Conservation (phyloP, 2,888 invertebrate genomes). For the Perdita meconis region DNA sequence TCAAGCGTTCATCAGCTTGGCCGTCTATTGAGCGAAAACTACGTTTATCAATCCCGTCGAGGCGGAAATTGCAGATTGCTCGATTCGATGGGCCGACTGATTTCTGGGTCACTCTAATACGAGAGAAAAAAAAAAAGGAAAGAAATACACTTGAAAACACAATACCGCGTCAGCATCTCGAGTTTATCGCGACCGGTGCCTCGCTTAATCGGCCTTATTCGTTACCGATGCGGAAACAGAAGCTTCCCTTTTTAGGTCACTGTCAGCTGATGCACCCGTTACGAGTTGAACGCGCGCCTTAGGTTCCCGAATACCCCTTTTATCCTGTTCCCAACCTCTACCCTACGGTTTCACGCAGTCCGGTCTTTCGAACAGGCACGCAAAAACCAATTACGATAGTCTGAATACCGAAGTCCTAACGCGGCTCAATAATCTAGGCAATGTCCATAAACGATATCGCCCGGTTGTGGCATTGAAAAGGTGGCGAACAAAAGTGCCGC, state of each 20-base stretch:
- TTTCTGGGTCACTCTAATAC: conserved; percentile 20
- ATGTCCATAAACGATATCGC: conserved; percentile 14
- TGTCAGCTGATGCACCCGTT: conserved; percentile 46
- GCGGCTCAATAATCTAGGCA: too few relatives aligned
- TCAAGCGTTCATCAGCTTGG: neutral
- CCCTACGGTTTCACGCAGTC: too few relatives aligned
- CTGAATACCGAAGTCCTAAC: too few relatives aligned
- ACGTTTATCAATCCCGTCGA: neutral
- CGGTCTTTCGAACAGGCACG: too few relatives aligned
- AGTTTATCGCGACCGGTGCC: conserved; percentile 26
- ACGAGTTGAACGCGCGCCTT: neutral
- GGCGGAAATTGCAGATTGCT: neutral
- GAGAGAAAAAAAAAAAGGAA: neutral
- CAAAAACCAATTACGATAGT: too few relatives aligned
- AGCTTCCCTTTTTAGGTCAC: conserved; percentile 47
- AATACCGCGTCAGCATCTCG: conserved; percentile 13
- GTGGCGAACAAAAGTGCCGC: too few relatives aligned
- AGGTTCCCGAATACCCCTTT: conserved; percentile 4
- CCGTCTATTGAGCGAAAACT: neutral
- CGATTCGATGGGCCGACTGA: neutral
- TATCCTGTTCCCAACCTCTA: too few relatives aligned
- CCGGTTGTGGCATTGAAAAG: neutral
- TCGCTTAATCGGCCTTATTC: conserved; percentile 53
- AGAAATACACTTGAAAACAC: neutral
- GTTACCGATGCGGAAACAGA: conserved; percentile 49